These are phyloP conservation scores for Neocrepidodera transversa DNA, from an alignment of 2,888 invertebrate species.

Conservation along the genomic window DNA sequence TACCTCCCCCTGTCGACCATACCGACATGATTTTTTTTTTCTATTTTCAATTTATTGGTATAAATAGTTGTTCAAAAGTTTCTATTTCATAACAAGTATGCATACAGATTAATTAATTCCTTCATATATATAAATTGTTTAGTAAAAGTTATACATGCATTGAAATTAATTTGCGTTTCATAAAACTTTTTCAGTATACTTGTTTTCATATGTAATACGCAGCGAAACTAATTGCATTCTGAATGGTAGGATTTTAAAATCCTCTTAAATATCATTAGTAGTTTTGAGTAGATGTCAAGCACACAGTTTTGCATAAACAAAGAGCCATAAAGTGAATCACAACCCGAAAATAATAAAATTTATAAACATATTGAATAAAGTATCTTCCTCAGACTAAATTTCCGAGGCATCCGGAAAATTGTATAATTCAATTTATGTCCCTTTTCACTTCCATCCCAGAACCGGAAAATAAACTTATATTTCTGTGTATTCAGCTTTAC, in stretches of 20 bases:
- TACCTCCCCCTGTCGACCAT: too few relatives aligned
- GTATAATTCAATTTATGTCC: slow-evolving; percentile 31
- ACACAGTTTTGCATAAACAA: slow-evolving; percentile 8
- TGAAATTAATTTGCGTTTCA: too few relatives aligned
- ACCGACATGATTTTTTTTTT: too few relatives aligned
- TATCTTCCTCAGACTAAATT: slow-evolving; percentile 24
- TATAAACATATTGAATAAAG: slow-evolving; percentile 28
- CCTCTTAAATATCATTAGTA: background rate
- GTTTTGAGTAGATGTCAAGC: background rate
- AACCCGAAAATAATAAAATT: slow-evolving; percentile 24
- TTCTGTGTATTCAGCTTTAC: slow-evolving; percentile 26
- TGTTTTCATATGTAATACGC: too few relatives aligned
- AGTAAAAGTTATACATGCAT: too few relatives aligned
- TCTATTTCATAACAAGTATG: too few relatives aligned
- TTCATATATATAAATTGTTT: too few relatives aligned
- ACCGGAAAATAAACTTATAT: slow-evolving; percentile 28
- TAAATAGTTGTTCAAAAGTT: too few relatives aligned
- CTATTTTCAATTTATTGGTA: too few relatives aligned
- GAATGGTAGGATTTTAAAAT: background rate
- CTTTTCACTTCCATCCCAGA: slow-evolving; percentile 26
- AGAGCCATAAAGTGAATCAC: slow-evolving; percentile 18
- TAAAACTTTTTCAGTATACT: too few relatives aligned
- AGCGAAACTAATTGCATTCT: too few relatives aligned
- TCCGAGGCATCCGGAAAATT: slow-evolving; percentile 21
- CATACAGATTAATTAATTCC: too few relatives aligned